Percentiles rank a stretch among this genome's conserved stretches.
These are phyloP conservation scores for Chrysolina americana DNA, from an alignment of 2,888 invertebrate genomes.

Conservation along the genomic window DNA sequence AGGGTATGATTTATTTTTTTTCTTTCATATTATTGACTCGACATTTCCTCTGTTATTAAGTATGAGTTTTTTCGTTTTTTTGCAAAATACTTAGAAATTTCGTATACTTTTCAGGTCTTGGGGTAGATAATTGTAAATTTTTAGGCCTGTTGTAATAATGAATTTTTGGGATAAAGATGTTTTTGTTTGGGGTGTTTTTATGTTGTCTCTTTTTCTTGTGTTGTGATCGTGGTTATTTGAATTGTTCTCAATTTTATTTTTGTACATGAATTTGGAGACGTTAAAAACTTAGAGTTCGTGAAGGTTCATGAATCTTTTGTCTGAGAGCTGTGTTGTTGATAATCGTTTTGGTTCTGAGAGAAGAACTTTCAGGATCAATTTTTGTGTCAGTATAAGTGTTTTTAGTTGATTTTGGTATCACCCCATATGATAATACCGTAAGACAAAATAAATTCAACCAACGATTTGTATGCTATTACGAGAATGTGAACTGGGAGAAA, in stretches of 20 bases:
- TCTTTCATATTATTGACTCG: background rate
- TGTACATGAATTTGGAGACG: constrained; percentile 7
- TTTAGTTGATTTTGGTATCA: background rate
- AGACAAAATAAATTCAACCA: background rate
- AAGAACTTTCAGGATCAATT: background rate
- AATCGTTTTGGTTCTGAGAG: constrained; percentile 2
- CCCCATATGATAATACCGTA: background rate
- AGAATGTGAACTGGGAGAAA: constrained; percentile 13
- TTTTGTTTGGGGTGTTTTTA: constrained; percentile 8
- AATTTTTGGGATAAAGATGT: constrained; percentile 8
- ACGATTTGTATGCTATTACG: constrained; percentile 1
- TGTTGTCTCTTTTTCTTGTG: constrained; percentile 23
- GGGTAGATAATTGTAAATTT: constrained; percentile 8
- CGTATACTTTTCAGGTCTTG: background rate
- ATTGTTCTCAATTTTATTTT: constrained; percentile 2
- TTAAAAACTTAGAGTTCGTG: constrained; percentile 16
- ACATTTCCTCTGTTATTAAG: constrained; percentile 18
- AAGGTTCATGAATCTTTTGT: constrained; percentile 6
- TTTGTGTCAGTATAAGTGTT: constrained; percentile 4
- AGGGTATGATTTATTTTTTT: background rate
- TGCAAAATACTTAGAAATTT: constrained; percentile 10
- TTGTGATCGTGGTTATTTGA: constrained; percentile 15
- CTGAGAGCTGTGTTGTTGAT: constrained; percentile 3
- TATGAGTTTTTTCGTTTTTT: constrained; percentile 15
- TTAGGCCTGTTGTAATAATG: constrained; percentile 7